A percentile compares a stretch with the other conserved stretches of the same genome.
Evolutionary conservation across 2,888 invertebrate species (phyloP).

Genomic region (Ramazzottius varieornatus): DNA sequence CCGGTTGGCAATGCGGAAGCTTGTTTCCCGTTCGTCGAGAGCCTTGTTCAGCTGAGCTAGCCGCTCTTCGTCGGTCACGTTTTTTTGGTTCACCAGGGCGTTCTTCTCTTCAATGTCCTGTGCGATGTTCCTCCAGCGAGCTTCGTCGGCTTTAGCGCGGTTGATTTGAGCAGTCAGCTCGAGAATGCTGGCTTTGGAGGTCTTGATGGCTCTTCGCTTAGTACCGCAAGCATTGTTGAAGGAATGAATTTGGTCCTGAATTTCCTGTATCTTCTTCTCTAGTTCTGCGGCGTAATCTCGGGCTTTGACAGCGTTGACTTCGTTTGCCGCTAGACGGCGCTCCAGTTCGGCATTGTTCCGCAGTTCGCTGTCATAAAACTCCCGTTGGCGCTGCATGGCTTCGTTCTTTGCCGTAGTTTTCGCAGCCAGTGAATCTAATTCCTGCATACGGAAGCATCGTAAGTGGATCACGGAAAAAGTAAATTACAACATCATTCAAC

Average conservation of each 20-base stretch:
- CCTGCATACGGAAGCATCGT: not conserved
- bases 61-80: not conserved
- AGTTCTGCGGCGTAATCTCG: not conserved
- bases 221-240: not conserved
- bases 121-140: not conserved
- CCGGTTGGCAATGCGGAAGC: not conserved
- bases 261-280: not conserved
- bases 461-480: too few relatives aligned
- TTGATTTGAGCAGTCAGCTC: not conserved
- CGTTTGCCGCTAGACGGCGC: not conserved
- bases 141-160: not conserved
- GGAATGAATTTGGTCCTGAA: not conserved
- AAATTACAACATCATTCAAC: too few relatives aligned
- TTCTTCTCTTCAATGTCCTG: not conserved
- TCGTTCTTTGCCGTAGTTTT: not conserved
- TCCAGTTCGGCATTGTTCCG: not conserved
- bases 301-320: not conserved
- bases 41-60: not conserved
- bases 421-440: not conserved
- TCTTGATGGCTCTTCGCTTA: not conserved
- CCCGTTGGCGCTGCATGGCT: not conserved
- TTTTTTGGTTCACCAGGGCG: not conserved
- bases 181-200: not conserved
- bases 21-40: not conserved
- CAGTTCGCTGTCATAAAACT: not conserved